Evolutionary conservation across 2,113 vertebrate genomes (phyloP).

Genomic region (Nyctereutes procyonoides): DNA sequence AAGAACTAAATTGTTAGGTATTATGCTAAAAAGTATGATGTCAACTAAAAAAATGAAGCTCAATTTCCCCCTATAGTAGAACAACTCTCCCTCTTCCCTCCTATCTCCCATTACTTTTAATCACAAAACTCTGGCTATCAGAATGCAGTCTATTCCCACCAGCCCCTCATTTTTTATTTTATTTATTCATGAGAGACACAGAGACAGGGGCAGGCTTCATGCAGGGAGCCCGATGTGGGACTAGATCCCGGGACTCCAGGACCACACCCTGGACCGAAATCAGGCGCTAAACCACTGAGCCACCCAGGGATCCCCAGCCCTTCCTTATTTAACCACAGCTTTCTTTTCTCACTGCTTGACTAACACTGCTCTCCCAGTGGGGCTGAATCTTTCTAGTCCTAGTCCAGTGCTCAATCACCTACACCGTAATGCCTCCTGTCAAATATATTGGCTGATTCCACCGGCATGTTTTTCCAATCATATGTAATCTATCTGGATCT

Average conservation of each 20-base stretch:
- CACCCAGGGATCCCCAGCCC: not conserved
- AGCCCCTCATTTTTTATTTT: not conserved
- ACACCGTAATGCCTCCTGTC: not conserved
- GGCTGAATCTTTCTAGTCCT: not conserved
- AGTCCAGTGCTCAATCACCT: not conserved
- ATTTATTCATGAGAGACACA: no score
- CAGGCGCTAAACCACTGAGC: no score
- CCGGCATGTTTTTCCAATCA: conserved; percentile 45
- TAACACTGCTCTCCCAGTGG: conserved; percentile 2
- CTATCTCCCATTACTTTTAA: not conserved
- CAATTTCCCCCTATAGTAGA: not conserved
- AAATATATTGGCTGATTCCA: conserved; percentile 35
- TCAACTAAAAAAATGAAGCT: not conserved
- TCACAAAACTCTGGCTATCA: not conserved
- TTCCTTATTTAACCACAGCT: not conserved
- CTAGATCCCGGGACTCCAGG: no score
- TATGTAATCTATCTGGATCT: not conserved
- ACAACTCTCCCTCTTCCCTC: not conserved
- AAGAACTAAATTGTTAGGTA: not conserved
- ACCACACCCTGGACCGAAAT: no score
- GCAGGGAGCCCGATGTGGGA: no score
- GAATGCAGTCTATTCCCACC: not conserved
- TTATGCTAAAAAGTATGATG: not conserved
- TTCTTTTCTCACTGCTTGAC: not conserved
- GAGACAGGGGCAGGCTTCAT: no score